Base-by-base conservation (phyloP, 2,888 invertebrate species). In the Leptogaster cylindrica region DNA sequence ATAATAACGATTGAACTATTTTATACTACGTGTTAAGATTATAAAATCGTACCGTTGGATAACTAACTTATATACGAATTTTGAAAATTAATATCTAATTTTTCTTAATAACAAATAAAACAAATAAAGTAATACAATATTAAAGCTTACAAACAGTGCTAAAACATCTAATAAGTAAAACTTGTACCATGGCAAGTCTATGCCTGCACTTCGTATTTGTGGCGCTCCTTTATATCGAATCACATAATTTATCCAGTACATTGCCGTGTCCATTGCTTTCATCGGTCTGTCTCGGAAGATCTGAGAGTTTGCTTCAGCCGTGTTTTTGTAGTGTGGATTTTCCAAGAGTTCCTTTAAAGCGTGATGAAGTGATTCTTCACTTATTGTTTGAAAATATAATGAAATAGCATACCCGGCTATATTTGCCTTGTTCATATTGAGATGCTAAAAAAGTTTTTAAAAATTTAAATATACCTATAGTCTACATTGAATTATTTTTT, bases 181-280 rank as follows among this genome's bases (percentile, higher is more conserved):
- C 61, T 80, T 76, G 70, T 77, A 78, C 81, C 80, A 82, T 8
- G 72, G 72, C 25, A 82, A 72, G 33, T 80, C 76, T 23, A 76
- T 68, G 0, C 79, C 80, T 0, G 80, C 77, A 0, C 79, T 77
- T 7, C 78, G 75, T 68, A 82, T 72, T 50, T 82, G 81, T 0
- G 73, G 66, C 0, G 81, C 82, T 2, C 82, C 82, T 48, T 78
- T 77, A 68, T 83, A 78, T 0, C 80, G 73, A 5, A 82, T 77
- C 8, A 81, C 78, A 68, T 82, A 82, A 61, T 82, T 82, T 31
- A 81, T 77, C 83, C 82, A 82, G 71, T 78, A 82, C 69, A 80
- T 74, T n/a, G 82, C 80, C 2, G 73, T 78, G 5, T 79, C 78
- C 5, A 80, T 74, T 0, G 82, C 74, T 12, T 69, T 68, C 68